Conservation (phyloP, 2,113 vertebrate species). For the Cottus gobio region DNA sequence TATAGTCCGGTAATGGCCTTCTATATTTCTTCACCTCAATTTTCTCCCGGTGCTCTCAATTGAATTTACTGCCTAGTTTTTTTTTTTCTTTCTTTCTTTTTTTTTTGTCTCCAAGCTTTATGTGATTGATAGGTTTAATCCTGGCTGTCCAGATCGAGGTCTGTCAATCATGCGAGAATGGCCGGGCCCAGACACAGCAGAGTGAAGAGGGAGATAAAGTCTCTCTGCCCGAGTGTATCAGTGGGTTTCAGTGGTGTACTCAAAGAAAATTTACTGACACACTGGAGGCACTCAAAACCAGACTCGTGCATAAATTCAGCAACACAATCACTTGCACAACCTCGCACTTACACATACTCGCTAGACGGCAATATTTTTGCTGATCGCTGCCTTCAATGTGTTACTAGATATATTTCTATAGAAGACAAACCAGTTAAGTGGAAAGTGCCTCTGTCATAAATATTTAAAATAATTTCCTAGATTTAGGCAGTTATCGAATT, state of each 20-base stretch:
- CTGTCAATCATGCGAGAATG: conserved; percentile 80
- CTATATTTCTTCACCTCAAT: conserved; percentile 87
- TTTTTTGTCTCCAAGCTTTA: conserved; percentile 77
- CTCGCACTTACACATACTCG: conserved; percentile 20
- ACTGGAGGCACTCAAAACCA: conserved; percentile 61
- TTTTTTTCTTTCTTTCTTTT: conserved; percentile 32
- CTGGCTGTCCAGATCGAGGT: conserved; percentile 79
- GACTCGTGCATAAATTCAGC: conserved; percentile 64
- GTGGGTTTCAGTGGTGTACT: conserved; percentile 71
- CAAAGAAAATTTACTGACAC: conserved; percentile 74
- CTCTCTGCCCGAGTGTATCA: conserved; percentile 70
- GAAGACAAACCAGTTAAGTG: conserved; percentile 46
- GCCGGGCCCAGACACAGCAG: conserved; percentile 60
- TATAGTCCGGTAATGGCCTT: conserved; percentile 81
- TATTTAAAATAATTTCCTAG: conserved; percentile 60
- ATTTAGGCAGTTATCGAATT: conserved; percentile 46
- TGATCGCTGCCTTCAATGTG: conserved; percentile 39
- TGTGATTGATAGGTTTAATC: conserved; percentile 86
- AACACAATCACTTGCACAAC: conserved; percentile 54
- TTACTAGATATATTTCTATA: conserved; percentile 26
- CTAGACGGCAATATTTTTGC: conserved; percentile 41
- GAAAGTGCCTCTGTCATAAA: conserved; percentile 61
- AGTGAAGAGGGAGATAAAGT: conserved; percentile 72
- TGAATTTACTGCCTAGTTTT: conserved; percentile 83
- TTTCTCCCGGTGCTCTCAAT: conserved; percentile 80